Base-by-base conservation (phyloP, 2,113 vertebrate species). In the Atherinomorus stipes region DNA sequence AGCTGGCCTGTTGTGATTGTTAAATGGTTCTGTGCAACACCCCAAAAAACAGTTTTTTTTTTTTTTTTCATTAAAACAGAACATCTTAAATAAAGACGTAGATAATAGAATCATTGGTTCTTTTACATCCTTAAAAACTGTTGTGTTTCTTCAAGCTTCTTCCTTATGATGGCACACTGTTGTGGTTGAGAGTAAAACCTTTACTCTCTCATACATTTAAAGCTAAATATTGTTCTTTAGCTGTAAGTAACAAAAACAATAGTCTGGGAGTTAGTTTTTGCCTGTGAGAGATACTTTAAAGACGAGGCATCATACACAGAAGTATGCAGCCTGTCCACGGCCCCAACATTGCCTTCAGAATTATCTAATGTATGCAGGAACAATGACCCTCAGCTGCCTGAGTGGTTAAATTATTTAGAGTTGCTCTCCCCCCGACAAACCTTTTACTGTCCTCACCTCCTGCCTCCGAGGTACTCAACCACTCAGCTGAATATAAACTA, bases 321-420 rank as follows among this genome's bases (percentile, higher is more conserved):
- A 71, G 64, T 50, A 44, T 61, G 64, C 42, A 76, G 26, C 21
- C 56, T 52, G 26, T 42, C 56, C 11, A 15, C 44, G 67, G 38
- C 44, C 63, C 54, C 59, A 25, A 23, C 37, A 71, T 61, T 13
- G 57, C 25, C 75, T 59, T 53, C 54, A 78, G n/a, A 75, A 54
- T 78, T 28, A 67, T 54, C 57, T 70, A 76, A 57, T 68, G 56
- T 71, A 87, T 72, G 64, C 65, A 73, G 76, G 68, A 83, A 79
- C 69, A 61, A 7, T 83, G 85, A 91, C 85, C 84, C 62, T 69
- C 80, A 57, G 64, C 78, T 86, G 63, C 61, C 54, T 75, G 87
- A 92, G 89, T 80, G 69, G 74, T 75, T 91, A 74, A 89, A 91
- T 91, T 85, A 91, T 90, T 90, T 87, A 91, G 62, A 72, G 61